Evolutionary conservation across 2,113 vertebrate genomes (phyloP).

Genomic region (Sardina pilchardus): DNA sequence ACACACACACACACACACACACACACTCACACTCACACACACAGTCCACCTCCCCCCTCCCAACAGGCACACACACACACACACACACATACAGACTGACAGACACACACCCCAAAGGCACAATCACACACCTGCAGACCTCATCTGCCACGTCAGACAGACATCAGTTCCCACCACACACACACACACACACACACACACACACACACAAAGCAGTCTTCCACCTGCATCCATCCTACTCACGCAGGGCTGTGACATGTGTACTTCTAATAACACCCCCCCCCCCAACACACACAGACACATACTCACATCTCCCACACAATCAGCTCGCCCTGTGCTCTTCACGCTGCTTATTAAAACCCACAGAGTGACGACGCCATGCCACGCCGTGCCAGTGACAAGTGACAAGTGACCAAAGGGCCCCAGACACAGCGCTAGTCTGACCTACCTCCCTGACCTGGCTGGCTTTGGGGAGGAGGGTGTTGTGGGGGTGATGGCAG

Average conservation of each 20-base stretch:
- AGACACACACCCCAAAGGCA: neutral
- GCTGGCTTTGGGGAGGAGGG: neutral
- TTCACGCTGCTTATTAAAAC: neutral
- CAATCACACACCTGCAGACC: neutral
- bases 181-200: neutral
- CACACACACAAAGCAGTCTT: neutral
- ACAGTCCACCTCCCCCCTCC: neutral
- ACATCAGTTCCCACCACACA: neutral
- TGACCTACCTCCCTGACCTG: neutral
- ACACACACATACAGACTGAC: neutral
- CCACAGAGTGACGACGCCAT: neutral
- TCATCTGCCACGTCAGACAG: neutral
- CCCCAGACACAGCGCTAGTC: neutral
- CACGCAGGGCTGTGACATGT: slow-evolving; percentile 19
- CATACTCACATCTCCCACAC: neutral
- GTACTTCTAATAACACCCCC: neutral
- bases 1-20: slow-evolving; percentile 11
- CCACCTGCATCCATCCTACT: neutral
- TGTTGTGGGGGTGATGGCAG: neutral
- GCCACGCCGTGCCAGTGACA: neutral
- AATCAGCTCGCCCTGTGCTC: neutral
- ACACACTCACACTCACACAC: neutral
- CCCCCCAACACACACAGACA: neutral
- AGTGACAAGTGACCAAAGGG: neutral
- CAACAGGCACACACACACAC: neutral